These are phyloP conservation scores for Amyelois transitella DNA, from an alignment of 1,140 invertebrate species.

Conservation along the genomic window DNA sequence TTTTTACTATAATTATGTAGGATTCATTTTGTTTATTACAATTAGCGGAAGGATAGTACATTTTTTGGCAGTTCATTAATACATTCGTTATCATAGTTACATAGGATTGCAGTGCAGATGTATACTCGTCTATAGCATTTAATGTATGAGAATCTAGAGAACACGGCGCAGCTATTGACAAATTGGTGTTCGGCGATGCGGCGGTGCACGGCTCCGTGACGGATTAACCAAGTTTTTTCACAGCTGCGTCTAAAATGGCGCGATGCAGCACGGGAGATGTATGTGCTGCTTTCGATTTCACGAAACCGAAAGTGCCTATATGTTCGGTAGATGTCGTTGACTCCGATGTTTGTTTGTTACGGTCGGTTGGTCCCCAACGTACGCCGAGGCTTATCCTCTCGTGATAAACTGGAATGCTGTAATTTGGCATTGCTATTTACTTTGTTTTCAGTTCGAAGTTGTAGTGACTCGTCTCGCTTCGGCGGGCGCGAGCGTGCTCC, in stretches of 20 bases:
- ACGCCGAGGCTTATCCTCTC: conserved; percentile 42
- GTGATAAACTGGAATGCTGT: conserved; percentile 45
- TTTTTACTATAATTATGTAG: no score
- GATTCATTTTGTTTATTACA: no score
- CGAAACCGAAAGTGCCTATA: conserved; percentile 64
- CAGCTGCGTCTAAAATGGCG: conserved; percentile 46
- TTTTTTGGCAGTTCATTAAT: no score
- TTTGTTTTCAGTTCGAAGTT: conserved; percentile 36
- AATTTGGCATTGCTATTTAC: conserved; percentile 49
- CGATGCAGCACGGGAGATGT: conserved; percentile 39
- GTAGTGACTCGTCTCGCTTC: conserved; percentile 27
- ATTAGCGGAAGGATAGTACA: no score
- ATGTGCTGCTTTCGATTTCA: conserved; percentile 62
- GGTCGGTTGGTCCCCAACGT: conserved; percentile 40
- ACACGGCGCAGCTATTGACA: conserved; percentile 31
- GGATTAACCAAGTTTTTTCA: conserved; percentile 49
- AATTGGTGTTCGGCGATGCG: conserved; percentile 35
- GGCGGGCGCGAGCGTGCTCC: conserved; percentile 13
- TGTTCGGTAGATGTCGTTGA: conserved; percentile 65
- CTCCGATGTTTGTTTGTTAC: conserved; percentile 65
- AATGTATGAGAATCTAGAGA: background rate
- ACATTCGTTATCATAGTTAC: no score
- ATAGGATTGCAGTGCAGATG: no score
- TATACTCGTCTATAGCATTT: background rate
- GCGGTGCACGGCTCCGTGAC: conserved; percentile 36